Evolutionary conservation across 2,113 vertebrate genomes (phyloP).

Genomic region (Genyomyrus donnyi): DNA sequence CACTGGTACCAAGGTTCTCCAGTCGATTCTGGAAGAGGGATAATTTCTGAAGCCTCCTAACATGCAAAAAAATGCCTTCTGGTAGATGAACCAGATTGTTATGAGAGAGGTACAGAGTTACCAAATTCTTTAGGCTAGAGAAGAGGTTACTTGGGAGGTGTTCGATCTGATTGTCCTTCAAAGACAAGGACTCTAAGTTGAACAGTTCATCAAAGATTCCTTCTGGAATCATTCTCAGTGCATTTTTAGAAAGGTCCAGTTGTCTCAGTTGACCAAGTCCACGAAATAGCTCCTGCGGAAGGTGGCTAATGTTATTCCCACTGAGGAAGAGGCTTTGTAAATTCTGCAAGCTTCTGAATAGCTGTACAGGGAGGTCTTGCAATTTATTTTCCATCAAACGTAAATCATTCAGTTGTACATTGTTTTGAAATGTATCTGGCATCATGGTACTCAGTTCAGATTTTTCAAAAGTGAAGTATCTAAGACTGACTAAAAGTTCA

Average conservation of each 20-base stretch:
- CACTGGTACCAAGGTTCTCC: slow-evolving; percentile 53
- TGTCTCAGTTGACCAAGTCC: slow-evolving; percentile 62
- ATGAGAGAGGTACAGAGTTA: slow-evolving; percentile 77
- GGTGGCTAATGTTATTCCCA: slow-evolving; percentile 63
- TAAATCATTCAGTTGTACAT: slow-evolving; percentile 33
- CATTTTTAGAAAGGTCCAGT: slow-evolving; percentile 75
- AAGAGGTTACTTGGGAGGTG: slow-evolving; percentile 65
- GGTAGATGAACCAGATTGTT: slow-evolving; percentile 72
- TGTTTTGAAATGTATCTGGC: slow-evolving; percentile 45
- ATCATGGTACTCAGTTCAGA: slow-evolving; percentile 41
- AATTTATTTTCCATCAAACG: slow-evolving; percentile 37
- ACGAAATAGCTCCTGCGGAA: slow-evolving; percentile 60
- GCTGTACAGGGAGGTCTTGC: slow-evolving; percentile 46
- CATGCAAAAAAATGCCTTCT: slow-evolving; percentile 64
- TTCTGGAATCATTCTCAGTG: slow-evolving; percentile 58
- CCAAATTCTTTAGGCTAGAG: slow-evolving; percentile 62
- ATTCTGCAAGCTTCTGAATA: slow-evolving; percentile 65
- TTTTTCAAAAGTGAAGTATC: slow-evolving; percentile 29
- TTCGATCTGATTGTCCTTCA: slow-evolving; percentile 76
- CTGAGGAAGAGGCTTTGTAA: slow-evolving; percentile 69
- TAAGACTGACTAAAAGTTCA: slow-evolving; percentile 32
- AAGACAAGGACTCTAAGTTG: slow-evolving; percentile 69
- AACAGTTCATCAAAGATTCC: slow-evolving; percentile 62
- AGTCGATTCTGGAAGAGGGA: slow-evolving; percentile 76
- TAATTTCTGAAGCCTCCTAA: slow-evolving; percentile 66